Conservation (phyloP, 2,888 invertebrate species). For the Lamellibrachia columna region DNA sequence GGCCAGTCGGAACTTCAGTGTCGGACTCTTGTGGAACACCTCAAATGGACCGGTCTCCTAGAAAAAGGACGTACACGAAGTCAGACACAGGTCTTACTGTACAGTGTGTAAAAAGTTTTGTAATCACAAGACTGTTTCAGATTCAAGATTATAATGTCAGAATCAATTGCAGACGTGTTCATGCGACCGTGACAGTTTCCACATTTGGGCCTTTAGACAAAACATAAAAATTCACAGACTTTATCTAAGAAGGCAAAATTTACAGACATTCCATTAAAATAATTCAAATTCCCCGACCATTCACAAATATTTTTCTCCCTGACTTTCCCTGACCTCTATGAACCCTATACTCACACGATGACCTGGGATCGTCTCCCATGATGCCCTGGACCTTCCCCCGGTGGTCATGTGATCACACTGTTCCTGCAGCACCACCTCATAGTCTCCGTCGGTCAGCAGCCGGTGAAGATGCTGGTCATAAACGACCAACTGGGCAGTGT, state of each 20-base stretch:
- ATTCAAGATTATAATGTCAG: not conserved
- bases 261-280: too few relatives aligned
- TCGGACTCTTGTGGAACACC: slow-evolving; percentile 81
- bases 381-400: slow-evolving; percentile 67
- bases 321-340: too few relatives aligned
- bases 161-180: not conserved
- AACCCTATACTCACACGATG: slow-evolving; percentile 66
- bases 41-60: slow-evolving; percentile 71
- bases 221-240: too few relatives aligned
- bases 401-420: not conserved
- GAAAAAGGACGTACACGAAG: slow-evolving; percentile 20
- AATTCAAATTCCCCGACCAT: too few relatives aligned
- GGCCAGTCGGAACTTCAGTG: slow-evolving; percentile 83
- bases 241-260: too few relatives aligned
- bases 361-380: slow-evolving; percentile 75
- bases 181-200: too few relatives aligned
- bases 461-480: slow-evolving; percentile 91
- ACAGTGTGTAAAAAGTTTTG: not conserved
- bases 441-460: slow-evolving; percentile 86
- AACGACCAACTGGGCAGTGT: slow-evolving; percentile 73
- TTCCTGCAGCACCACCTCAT: slow-evolving; percentile 78
- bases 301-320: too few relatives aligned
- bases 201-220: too few relatives aligned
- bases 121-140: too few relatives aligned
- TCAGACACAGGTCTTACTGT: not conserved